Evolutionary conservation across 2,888 invertebrate species (phyloP), one percentile per base, ranked within the genome.

Genomic region (Sycophila texana): DNA sequence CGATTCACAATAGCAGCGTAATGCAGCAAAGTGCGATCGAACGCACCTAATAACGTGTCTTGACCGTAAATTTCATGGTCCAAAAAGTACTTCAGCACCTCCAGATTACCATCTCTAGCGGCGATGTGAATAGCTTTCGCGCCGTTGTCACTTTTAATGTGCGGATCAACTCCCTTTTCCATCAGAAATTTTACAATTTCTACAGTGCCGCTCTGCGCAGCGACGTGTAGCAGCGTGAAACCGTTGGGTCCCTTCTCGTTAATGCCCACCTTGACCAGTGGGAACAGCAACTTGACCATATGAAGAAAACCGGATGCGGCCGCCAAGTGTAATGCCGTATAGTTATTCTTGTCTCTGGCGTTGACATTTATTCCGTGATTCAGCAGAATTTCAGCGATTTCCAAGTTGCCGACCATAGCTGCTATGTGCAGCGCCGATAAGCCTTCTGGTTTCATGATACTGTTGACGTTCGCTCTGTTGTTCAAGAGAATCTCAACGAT

Each of bases 311-410:
- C 74, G 73, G 81, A 81, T 30, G 77, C 74, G 60, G 81, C 60
- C 74, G 84, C 84, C 26, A 81, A 73, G 63, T 85, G 82, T 73
- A 85, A 72, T 26, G 80, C 76, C 39, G 83, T 81, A 61, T 75
- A 80, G 20, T 81, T 79, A 68, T 81, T 74, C 14, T 77, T 75
- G 78, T 82, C 79, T 66, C 39, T 60, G 14, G 39, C 14, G 58
- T 74, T 74, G 53, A 75, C 68, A 20, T 73, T 30, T 26, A 58
- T 68, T 14, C 63, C 26, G 20, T 75, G 66, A 49, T 67, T 39
- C 12, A 81, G 30, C 20, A 77, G 57, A 39, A 65, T 14, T 7
- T 70, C 53, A 1, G 74, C 26, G 3, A 81, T 58, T 39, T 81
- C 77, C 1, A 65, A 26, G 39, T 70, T 51, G 4, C 71, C 65